phyloP scores from a whole-genome alignment of 2,797 vertebrate genomes.

The Chanos chanos region DNA sequence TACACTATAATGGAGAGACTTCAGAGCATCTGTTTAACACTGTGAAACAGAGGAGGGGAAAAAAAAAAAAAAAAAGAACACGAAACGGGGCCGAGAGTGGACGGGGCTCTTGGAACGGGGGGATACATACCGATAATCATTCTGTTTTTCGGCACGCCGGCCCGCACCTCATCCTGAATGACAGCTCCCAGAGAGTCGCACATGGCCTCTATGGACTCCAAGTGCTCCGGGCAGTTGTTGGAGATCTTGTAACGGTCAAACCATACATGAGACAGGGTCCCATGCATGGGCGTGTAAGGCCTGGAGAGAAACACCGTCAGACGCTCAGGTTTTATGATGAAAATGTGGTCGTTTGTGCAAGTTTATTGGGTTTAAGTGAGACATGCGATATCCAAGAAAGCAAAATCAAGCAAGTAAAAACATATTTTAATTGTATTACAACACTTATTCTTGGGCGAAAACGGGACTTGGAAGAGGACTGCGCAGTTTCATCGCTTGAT shows the following conservation, averaged over 20 bases:
- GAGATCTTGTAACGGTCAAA: conserved; percentile 85
- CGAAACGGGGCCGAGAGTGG: conserved; percentile 5
- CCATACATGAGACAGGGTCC: conserved; percentile 80
- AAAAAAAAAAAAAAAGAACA: conserved; percentile 17
- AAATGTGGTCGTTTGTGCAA: neutral
- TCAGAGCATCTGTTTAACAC: conserved; percentile 31
- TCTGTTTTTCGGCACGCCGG: conserved; percentile 75
- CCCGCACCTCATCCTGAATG: conserved; percentile 76
- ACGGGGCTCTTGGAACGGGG: conserved; percentile 1
- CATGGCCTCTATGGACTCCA: conserved; percentile 81
- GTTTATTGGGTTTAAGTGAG: too few relatives aligned
- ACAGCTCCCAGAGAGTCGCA: conserved; percentile 68
- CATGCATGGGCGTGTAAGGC: conserved; percentile 82
- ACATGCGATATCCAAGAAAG: too few relatives aligned
- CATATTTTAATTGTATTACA: too few relatives aligned
- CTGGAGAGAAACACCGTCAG: conserved; percentile 53
- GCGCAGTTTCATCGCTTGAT: too few relatives aligned
- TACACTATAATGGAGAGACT: conserved; percentile 44
- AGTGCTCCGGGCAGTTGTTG: conserved; percentile 77
- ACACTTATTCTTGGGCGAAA: too few relatives aligned
- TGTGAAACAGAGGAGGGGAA: conserved; percentile 31
- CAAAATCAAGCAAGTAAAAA: too few relatives aligned
- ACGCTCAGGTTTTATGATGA: neutral
- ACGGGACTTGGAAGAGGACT: too few relatives aligned
- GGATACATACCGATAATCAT: conserved; percentile 76